Percentiles rank a stretch among this genome's conserved stretches.
Evolutionary conservation across 2,888 invertebrate genomes (phyloP).

Genomic region (Drosophila recens): DNA sequence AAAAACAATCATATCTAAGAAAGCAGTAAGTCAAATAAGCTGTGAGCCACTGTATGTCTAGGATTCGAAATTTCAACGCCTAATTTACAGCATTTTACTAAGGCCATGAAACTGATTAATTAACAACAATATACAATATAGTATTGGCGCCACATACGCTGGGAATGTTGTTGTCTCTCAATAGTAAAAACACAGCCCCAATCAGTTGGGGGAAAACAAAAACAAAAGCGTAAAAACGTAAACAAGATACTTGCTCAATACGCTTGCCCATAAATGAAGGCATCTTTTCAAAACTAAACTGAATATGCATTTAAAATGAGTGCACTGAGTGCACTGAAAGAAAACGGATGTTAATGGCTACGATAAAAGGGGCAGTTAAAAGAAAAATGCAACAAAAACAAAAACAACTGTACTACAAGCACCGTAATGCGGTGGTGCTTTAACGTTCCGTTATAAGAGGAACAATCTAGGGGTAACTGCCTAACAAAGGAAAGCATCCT

Average conservation of each 20-base stretch:
- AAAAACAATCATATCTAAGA: neutral
- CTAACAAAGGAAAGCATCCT: conserved; percentile 28
- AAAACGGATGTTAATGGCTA: conserved; percentile 21
- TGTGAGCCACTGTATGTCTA: neutral
- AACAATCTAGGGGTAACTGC: conserved; percentile 13
- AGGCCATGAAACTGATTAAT: conserved; percentile 41
- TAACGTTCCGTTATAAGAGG: conserved; percentile 7
- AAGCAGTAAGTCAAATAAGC: neutral
- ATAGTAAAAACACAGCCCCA: conserved; percentile 18
- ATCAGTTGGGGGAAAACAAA: conserved; percentile 23
- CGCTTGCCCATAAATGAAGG: conserved; percentile 51
- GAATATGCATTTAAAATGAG: conserved; percentile 43
- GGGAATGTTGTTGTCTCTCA: conserved; percentile 23
- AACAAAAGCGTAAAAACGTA: no score
- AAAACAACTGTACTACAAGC: conserved; percentile 46
- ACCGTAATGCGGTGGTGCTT: conserved; percentile 46
- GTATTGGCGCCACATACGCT: conserved; percentile 32
- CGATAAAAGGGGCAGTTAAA: neutral
- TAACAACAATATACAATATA: conserved; percentile 37
- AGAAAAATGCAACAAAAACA: neutral
- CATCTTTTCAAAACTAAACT: conserved; percentile 25
- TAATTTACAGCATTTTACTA: conserved; percentile 2
- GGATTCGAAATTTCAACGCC: neutral
- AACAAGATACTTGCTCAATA: conserved; percentile 50
- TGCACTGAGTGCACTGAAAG: conserved; percentile 33